Evolutionary conservation across 2,888 invertebrate genomes (phyloP), one percentile per base, ranked within the genome.

Genomic region (Lasiommata megera): DNA sequence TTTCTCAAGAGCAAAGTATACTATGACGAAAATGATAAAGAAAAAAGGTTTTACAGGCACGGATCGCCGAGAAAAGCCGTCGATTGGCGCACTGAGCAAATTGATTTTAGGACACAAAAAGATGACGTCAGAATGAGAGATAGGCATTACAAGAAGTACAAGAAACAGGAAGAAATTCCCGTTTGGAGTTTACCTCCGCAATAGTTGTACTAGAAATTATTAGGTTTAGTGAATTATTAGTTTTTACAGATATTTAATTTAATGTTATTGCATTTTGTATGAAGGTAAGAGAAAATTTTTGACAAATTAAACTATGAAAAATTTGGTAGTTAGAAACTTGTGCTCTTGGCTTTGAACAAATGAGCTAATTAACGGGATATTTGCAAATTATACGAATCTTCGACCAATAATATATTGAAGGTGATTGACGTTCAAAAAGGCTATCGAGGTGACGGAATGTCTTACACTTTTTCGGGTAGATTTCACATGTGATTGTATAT

Each of bases 41-140:
- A 73, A n/a, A 74, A 73, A 23, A 65, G 48, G 54, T 64, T 56
- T 36, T 65, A 62, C 34, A 71, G 68, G 17, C 73, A 69, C 53
- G 67, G 67, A 0, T 77, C 76, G 14, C 89, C 88, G 0, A 74
- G 75, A 3, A 85, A 79, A 56, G 58, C 64, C 0, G 53, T 60
- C 1, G 79, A 86, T 62, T 88, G 87, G 88, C 74, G 86, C 41
- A 79, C 72, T 23, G 87, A 85, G 16, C 64, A 63, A n/a, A 44
- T 23, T 60, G 52, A 76, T 68, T 7, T 38, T 43, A 65, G 61
- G 48, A 17, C 67, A 61, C 80, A 77, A 55, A 82, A 82, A 46
- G 88, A 89, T 59, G 88, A 89, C 57, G 77, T 87, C 37, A 82
- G 88, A 76, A 68, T 88, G 48, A 73, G 87, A 62, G 88, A 90